Conservation (phyloP, 2,888 invertebrate species). For the Mantis religiosa region DNA sequence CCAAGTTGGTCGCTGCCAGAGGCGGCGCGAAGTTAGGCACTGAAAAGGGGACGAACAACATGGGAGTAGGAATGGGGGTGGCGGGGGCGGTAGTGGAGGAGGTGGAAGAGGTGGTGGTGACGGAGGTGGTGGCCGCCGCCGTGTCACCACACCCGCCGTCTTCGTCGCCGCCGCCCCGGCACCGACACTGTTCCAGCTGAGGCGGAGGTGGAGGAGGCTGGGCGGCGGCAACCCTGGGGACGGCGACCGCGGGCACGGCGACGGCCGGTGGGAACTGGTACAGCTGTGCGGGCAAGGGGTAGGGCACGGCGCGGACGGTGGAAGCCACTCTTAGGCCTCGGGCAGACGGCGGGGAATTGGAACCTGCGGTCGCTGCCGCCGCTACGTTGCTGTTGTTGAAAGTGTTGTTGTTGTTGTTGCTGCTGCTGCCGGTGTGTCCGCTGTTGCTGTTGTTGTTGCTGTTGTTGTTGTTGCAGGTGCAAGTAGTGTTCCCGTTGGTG, state of each 20-base stretch:
- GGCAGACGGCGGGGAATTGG: slow-evolving; percentile 17
- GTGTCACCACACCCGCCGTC: slow-evolving; percentile 25
- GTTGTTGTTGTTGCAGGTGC: not conserved
- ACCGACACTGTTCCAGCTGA: slow-evolving; percentile 27
- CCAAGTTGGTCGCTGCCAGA: slow-evolving; percentile 29
- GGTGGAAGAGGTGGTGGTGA: slow-evolving; percentile 22
- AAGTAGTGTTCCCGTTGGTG: not conserved
- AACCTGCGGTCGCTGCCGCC: not conserved
- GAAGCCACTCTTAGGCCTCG: slow-evolving; percentile 36
- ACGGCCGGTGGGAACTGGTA: slow-evolving; percentile 26
- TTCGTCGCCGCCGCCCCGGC: slow-evolving; percentile 26
- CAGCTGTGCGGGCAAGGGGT: slow-evolving; percentile 33
- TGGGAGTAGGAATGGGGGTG: slow-evolving; percentile 38
- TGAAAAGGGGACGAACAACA: slow-evolving; percentile 50
- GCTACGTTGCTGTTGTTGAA: not conserved
- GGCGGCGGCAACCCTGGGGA: slow-evolving; percentile 24
- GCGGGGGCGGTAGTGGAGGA: slow-evolving; percentile 25
- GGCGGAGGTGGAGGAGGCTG: not conserved
- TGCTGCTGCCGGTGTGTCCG: no score
- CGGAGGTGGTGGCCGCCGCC: slow-evolving; percentile 29
- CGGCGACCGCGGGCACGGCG: slow-evolving; percentile 21
- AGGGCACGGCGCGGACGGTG: slow-evolving; percentile 36
- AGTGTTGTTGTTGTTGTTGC: not conserved
- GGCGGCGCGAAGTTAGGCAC: slow-evolving; percentile 46
- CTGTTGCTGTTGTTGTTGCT: slow-evolving; percentile 25